Evolutionary conservation across 2,888 invertebrate species (phyloP), one percentile per base, ranked within the genome.

Genomic region (Meiosimyza platycephala): DNA sequence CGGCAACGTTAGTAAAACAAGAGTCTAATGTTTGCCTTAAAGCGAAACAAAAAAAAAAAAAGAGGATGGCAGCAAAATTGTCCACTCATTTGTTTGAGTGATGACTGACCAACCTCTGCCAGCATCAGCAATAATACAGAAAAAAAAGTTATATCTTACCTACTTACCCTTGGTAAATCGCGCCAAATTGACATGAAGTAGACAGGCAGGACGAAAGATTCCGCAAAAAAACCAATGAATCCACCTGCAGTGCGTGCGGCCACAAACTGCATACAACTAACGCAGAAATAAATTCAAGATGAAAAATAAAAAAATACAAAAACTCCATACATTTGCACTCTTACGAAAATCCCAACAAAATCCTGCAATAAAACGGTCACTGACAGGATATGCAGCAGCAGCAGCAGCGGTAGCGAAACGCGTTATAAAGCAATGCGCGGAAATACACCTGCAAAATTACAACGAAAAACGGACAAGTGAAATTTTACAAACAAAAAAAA

Each of bases 241-340:
- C 73, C 79, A 79, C 79, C 79, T 79, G 79, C 76, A 74, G 76
- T 78, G 78, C 78, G 76, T 78, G 77, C 77, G 76, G 76, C 76
- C 75, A 72, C 63, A 73, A 48, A 16, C 65, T 50, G n/a, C 63
- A 40, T 47, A 47, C 63, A n/a, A 47, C 63, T 63, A 63, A 63
- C 48, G 50, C 63, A 63, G 63, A 63, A 50, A 63, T 18, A 50
- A 16, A 63, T 18, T 6, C 11, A 66, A 22, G 33, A 40, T 16
- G 18, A 18, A n/a, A n/a, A n/a, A n/a, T n/a, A n/a, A 64, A 48
- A 22, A 18, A 16, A 50, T 3, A 48, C n/a, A 64, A 51, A 15
- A 66, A 52, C 28, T 9, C 16, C 66, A 66, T 9, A 40, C 40
- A 40, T 40, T 40, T 40, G 40, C 40, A 40, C 40, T 40, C 40